Evolutionary conservation across 1,140 invertebrate species (phyloP).

Genomic region (Condylostylus longicornis): DNA sequence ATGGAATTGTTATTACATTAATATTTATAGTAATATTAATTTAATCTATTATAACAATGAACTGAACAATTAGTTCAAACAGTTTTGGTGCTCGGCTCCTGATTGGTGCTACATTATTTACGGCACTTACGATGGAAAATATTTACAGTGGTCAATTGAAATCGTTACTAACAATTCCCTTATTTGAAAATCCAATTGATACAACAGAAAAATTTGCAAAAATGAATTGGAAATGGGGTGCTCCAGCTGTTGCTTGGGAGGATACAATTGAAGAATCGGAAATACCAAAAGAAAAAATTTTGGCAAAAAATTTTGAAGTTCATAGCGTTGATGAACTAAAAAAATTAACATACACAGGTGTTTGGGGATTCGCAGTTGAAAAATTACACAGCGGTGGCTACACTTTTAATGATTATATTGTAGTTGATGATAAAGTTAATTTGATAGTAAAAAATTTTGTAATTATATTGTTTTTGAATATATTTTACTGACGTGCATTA

Average conservation of each 20-base stretch:
- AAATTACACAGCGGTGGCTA: constrained; percentile 18
- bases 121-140: constrained; percentile 27
- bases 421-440: constrained; percentile 15
- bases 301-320: constrained; percentile 18
- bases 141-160: constrained; percentile 28
- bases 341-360: constrained; percentile 18
- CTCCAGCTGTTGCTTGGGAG: constrained; percentile 24
- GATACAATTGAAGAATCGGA: constrained; percentile 19
- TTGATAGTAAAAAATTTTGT: constrained; percentile 16
- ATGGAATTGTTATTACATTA: background rate
- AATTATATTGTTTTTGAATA: background rate
- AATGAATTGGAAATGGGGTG: constrained; percentile 22
- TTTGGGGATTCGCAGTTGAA: constrained; percentile 24
- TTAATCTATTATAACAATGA: too few relatives aligned
- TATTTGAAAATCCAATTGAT: constrained; percentile 20
- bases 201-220: constrained; percentile 19
- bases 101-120: constrained; percentile 20
- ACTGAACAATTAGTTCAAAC: constrained; percentile 6
- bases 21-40: background rate
- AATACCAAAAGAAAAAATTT: constrained; percentile 17
- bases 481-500: background rate
- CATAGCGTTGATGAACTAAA: constrained; percentile 19
- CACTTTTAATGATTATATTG: constrained; percentile 21
- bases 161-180: constrained; percentile 22
- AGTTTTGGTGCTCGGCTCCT: constrained; percentile 20